These are phyloP conservation scores for Tuta absoluta DNA, from an alignment of 2,888 invertebrate species.

Conservation along the genomic window DNA sequence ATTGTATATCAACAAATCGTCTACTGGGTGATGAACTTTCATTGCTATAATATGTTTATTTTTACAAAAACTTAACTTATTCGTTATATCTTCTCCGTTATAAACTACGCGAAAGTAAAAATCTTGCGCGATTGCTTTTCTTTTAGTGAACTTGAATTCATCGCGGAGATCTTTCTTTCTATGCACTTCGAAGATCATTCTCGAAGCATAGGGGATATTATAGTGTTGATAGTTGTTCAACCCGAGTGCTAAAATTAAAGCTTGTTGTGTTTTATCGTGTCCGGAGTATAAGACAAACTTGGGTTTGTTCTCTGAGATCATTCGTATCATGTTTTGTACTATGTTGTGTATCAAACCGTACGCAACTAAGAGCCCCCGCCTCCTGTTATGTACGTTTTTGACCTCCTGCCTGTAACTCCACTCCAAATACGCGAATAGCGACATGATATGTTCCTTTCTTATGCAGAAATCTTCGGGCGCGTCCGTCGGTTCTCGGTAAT, in stretches of 20 bases:
- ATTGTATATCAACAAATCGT: slow-evolving; percentile 60
- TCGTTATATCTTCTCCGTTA: slow-evolving; percentile 93
- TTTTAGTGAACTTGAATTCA: slow-evolving; percentile 79
- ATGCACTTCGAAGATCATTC: slow-evolving; percentile 94
- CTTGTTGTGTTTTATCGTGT: slow-evolving; percentile 94
- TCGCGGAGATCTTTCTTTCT: slow-evolving; percentile 80
- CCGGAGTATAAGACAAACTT: slow-evolving; percentile 92
- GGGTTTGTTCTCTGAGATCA: slow-evolving; percentile 88
- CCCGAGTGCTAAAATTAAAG: slow-evolving; percentile 90
- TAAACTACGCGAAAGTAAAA: slow-evolving; percentile 91
- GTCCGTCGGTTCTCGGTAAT: slow-evolving; percentile 68
- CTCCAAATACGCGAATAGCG: slow-evolving; percentile 90
- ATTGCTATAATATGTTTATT: slow-evolving; percentile 72
- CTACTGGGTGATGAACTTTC: slow-evolving; percentile 66
- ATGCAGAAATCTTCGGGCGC: slow-evolving; percentile 80
- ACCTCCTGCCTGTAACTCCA: slow-evolving; percentile 87
- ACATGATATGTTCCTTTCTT: slow-evolving; percentile 86
- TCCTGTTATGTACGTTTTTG: slow-evolving; percentile 82
- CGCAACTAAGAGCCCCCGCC: slow-evolving; percentile 86
- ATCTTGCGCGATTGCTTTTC: slow-evolving; percentile 82
- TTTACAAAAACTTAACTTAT: slow-evolving; percentile 89
- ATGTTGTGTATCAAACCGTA: slow-evolving; percentile 92
- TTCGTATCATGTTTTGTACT: slow-evolving; percentile 88
- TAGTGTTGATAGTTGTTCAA: slow-evolving; percentile 83
- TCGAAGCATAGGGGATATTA: slow-evolving; percentile 91